Conservation (phyloP, 2,888 invertebrate genomes). For the Creontiades dilutus region DNA sequence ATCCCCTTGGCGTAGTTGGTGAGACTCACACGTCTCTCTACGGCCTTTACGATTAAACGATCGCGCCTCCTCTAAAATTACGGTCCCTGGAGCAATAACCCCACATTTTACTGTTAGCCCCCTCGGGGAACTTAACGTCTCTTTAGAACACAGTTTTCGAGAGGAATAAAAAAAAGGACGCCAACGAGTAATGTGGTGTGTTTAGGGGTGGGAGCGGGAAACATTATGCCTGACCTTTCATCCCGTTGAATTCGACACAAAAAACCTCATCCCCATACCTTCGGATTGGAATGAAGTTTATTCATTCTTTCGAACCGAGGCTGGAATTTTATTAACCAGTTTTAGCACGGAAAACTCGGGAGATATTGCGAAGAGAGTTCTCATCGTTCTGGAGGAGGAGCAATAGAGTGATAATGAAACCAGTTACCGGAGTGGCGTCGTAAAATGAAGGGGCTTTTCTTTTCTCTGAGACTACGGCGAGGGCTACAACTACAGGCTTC, state of each 20-base stretch:
- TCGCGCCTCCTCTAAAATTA: neutral
- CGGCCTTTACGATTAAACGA: neutral
- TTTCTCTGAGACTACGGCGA: neutral
- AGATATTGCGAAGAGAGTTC: constrained; percentile 9
- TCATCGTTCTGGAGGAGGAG: neutral
- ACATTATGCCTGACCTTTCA: neutral
- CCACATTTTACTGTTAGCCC: neutral
- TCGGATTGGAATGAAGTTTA: constrained; percentile 8
- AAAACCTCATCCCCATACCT: neutral
- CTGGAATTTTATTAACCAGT: constrained; percentile 40
- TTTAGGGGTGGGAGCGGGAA: too few relatives aligned
- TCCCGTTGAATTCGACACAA: neutral
- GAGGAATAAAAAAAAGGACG: neutral
- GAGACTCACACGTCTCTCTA: neutral
- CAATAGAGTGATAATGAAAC: constrained; percentile 55
- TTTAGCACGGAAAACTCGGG: constrained; percentile 20
- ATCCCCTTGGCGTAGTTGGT: neutral
- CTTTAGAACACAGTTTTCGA: neutral
- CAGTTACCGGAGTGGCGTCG: constrained; percentile 49
- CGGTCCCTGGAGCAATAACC: neutral
- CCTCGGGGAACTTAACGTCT: neutral
- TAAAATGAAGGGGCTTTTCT: constrained; percentile 16
- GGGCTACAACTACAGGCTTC: neutral
- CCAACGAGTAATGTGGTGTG: neutral
- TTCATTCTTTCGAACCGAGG: constrained; percentile 29